A percentile compares a stretch with the other conserved stretches of the same genome.
Conservation (phyloP, 2,797 vertebrate species). For the Eulemur mongoz region DNA sequence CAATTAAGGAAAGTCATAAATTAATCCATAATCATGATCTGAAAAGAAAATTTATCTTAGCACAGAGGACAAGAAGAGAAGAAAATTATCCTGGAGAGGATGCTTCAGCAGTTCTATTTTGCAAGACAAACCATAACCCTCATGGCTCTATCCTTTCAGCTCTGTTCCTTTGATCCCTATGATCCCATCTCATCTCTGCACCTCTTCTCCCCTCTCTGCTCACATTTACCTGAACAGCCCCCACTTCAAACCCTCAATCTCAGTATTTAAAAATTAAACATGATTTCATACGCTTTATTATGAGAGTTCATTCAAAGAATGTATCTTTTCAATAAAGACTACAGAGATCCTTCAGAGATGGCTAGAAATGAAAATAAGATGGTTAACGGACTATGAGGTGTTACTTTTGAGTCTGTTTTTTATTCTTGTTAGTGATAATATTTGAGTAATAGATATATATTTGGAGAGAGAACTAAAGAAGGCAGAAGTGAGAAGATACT, state of each 20-base stretch:
- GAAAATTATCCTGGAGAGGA: not conserved
- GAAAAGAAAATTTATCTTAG: constrained; percentile 54
- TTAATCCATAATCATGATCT: constrained; percentile 72
- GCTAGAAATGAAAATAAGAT: constrained; percentile 11
- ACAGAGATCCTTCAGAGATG: not conserved
- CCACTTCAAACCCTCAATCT: not conserved
- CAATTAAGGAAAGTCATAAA: constrained; percentile 79
- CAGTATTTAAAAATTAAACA: not conserved
- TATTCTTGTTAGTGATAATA: not conserved
- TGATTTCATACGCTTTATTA: not conserved
- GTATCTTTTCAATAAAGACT: not conserved
- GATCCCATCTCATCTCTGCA: not conserved
- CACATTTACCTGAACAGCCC: not conserved
- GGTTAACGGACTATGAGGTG: not conserved
- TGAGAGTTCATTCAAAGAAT: constrained; percentile 5
- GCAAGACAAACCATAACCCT: not conserved
- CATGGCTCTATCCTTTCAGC: not conserved
- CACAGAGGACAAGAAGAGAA: constrained; percentile 26
- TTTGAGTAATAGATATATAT: not conserved
- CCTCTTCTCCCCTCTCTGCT: not conserved
- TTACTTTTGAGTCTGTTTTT: constrained; percentile 13
- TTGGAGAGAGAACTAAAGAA: not conserved
- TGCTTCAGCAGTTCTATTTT: not conserved
- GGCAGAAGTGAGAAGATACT: not conserved
- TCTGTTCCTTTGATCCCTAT: not conserved